These are phyloP conservation scores for Andrena bicolor DNA, from an alignment of 2,888 invertebrate genomes.

Conservation along the genomic window DNA sequence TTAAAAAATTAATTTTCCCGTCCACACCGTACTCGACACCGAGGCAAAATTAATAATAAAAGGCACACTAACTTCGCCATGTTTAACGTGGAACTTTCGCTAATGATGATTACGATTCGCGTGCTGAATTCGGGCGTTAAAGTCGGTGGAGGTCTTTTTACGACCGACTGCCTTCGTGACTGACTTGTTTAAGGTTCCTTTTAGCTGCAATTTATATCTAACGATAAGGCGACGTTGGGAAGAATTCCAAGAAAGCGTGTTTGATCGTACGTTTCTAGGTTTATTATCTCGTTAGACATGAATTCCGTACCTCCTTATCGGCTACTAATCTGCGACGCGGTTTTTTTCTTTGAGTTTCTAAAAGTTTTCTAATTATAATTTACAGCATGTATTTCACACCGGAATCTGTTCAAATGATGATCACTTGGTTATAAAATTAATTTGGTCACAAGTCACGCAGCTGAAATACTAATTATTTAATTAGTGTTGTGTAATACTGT, in stretches of 20 bases:
- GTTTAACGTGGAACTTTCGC: not conserved
- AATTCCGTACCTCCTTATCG: slow-evolving; percentile 5
- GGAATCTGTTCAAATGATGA: not conserved
- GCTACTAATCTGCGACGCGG: not conserved
- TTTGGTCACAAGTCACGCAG: too few species aligned
- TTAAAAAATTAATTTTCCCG: too few species aligned
- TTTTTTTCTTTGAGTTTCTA: not conserved
- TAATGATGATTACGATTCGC: slow-evolving; percentile 8
- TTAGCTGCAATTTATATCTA: not conserved
- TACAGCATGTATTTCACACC: not conserved
- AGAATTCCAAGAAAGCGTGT: not conserved
- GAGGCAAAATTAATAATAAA: too few species aligned
- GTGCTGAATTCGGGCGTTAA: slow-evolving; percentile 6
- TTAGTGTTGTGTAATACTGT: too few species aligned
- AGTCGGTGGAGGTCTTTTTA: slow-evolving; percentile 6
- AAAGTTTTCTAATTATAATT: not conserved
- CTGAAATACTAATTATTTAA: too few species aligned
- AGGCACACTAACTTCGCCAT: not conserved
- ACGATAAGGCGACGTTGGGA: not conserved
- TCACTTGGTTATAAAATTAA: too few species aligned
- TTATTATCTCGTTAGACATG: not conserved
- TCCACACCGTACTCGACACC: too few species aligned
- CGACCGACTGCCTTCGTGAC: slow-evolving; percentile 4
- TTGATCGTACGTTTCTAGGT: not conserved
- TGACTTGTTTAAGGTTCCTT: not conserved